A percentile compares a stretch with the other conserved stretches of the same genome.
Evolutionary conservation across 2,888 invertebrate species (phyloP).

Genomic region (Morpho helenor): DNA sequence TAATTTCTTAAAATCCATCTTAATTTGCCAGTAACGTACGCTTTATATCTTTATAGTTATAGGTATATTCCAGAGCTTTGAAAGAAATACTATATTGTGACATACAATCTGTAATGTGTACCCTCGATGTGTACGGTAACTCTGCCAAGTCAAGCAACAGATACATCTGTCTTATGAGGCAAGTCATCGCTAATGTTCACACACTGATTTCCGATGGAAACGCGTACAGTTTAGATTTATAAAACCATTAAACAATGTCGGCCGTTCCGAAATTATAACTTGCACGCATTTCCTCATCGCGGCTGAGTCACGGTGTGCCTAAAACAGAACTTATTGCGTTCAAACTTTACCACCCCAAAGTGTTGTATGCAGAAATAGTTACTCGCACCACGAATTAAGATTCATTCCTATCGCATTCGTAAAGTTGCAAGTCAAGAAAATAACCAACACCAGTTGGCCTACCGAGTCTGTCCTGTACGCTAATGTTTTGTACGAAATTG

Average conservation of each 20-base stretch:
- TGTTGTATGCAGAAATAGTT: constrained; percentile 30
- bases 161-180: constrained; percentile 10
- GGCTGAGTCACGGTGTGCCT: constrained; percentile 69
- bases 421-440: constrained; percentile 40
- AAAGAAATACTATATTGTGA: background rate
- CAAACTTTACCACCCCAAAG: constrained; percentile 35
- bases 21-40: too few relatives aligned
- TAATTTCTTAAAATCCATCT: too few relatives aligned
- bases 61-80: background rate
- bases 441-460: constrained; percentile 45
- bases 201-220: constrained; percentile 40
- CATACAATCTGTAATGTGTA: constrained; percentile 10
- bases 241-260: constrained; percentile 70
- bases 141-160: constrained; percentile 14
- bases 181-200: constrained; percentile 17
- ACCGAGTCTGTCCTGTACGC: constrained; percentile 39
- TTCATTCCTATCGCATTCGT: constrained; percentile 25
- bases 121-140: constrained; percentile 2
- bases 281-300: constrained; percentile 76
- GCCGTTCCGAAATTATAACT: constrained; percentile 71
- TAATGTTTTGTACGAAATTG: constrained; percentile 32
- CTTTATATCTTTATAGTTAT: too few relatives aligned
- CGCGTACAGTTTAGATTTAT: constrained; percentile 53
- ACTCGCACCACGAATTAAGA: constrained; percentile 27
- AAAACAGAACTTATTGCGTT: constrained; percentile 74